Evolutionary conservation across 2,888 invertebrate species (phyloP).

Genomic region (Teleiodes luculella): DNA sequence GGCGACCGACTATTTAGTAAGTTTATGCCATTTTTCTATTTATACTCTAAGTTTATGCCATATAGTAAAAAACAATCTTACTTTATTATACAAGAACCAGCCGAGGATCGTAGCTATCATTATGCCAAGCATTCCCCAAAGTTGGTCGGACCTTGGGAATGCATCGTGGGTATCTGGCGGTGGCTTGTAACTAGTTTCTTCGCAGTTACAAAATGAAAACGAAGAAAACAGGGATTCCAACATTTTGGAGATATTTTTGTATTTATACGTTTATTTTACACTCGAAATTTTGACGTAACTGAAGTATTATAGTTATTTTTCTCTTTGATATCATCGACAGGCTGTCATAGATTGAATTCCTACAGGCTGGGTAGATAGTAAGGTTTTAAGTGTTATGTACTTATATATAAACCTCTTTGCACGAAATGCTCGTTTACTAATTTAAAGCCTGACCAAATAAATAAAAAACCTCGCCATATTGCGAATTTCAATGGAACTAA

Average conservation of each 20-base stretch:
- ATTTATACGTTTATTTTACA: neutral
- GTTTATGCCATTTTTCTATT: no score
- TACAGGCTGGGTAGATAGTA: no score
- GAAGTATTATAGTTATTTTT: neutral
- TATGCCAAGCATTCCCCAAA: constrained; percentile 64
- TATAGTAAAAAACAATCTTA: no score
- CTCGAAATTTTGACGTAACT: neutral
- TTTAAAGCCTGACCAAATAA: no score
- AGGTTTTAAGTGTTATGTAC: neutral
- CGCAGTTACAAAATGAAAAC: constrained; percentile 50
- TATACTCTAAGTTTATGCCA: no score
- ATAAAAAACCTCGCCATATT: no score
- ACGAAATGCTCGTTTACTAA: no score
- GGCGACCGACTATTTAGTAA: no score
- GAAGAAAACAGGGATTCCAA: constrained; percentile 18
- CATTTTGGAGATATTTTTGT: neutral
- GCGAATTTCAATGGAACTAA: no score
- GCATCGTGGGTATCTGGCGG: constrained; percentile 29
- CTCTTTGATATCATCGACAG: no score
- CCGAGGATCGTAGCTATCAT: constrained; percentile 48
- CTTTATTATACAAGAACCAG: constrained; percentile 54
- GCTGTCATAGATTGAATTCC: no score
- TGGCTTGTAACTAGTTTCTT: constrained; percentile 38
- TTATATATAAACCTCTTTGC: neutral
- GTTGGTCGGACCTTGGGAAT: constrained; percentile 56